Conservation (phyloP, 2,888 invertebrate genomes). For the Tethea ocularis region DNA sequence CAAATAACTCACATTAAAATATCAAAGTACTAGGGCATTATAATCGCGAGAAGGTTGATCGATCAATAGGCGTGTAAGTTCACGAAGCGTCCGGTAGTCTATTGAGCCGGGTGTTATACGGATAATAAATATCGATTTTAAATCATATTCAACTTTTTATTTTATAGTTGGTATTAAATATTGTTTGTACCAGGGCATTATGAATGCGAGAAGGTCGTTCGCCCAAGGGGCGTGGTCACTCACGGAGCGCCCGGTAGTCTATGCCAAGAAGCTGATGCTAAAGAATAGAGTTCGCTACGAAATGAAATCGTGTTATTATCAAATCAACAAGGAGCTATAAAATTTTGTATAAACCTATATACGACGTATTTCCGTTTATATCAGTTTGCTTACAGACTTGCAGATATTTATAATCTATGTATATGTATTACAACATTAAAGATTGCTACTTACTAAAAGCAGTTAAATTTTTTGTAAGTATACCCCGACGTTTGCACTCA, state of each 20-base stretch:
- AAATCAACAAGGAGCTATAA: constrained; percentile 12
- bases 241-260: constrained; percentile 41
- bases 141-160: not conserved
- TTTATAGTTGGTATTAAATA: constrained; percentile 11
- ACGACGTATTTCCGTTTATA: not conserved
- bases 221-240: constrained; percentile 35
- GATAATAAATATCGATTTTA: constrained; percentile 6
- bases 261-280: constrained; percentile 19
- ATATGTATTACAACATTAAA: no score
- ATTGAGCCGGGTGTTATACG: constrained; percentile 14
- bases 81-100: constrained; percentile 41
- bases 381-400: not conserved
- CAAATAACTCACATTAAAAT: constrained; percentile 7
- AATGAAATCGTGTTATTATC: constrained; percentile 14
- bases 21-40: constrained; percentile 31
- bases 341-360: constrained; percentile 11
- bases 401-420: no score
- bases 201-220: constrained; percentile 35
- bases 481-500: no score
- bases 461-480: no score
- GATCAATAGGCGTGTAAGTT: constrained; percentile 35
- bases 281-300: constrained; percentile 16
- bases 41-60: constrained; percentile 35
- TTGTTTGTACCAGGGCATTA: constrained; percentile 30
- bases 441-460: no score